These are phyloP conservation scores for Drosophila paracracens DNA, from an alignment of 2,888 invertebrate genomes.

Conservation along the genomic window DNA sequence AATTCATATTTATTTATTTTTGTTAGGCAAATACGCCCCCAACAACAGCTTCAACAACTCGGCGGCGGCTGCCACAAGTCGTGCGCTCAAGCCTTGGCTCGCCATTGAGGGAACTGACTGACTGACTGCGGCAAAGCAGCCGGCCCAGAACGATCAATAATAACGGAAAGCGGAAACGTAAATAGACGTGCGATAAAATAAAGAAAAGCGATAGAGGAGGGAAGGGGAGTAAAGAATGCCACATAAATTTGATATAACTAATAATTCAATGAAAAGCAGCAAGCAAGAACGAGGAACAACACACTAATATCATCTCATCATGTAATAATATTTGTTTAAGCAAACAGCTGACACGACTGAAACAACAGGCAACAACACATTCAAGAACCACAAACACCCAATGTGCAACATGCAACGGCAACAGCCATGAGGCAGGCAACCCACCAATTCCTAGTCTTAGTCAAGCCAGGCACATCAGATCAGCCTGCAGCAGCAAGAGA, in stretches of 20 bases:
- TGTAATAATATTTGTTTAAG: slow-evolving; percentile 75
- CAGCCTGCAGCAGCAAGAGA: background rate
- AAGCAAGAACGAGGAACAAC: slow-evolving; percentile 7
- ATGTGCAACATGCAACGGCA: slow-evolving; percentile 11
- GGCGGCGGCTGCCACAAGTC: slow-evolving; percentile 30
- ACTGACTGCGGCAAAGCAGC: slow-evolving; percentile 32
- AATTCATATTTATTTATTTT: slow-evolving; percentile 80
- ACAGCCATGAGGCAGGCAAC: slow-evolving; percentile 12
- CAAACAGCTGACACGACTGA: slow-evolving; percentile 71
- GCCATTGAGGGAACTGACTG: slow-evolving; percentile 47
- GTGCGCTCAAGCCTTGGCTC: slow-evolving; percentile 37
- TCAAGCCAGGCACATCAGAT: slow-evolving; percentile 9
- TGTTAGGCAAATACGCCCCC: slow-evolving; percentile 77
- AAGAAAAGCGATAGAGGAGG: slow-evolving; percentile 12
- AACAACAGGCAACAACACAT: slow-evolving; percentile 27
- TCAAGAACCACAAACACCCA: slow-evolving; percentile 15
- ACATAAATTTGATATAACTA: slow-evolving; percentile 74
- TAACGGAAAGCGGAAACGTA: slow-evolving; percentile 75
- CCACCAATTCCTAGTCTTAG: slow-evolving; percentile 20
- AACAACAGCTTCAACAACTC: slow-evolving; percentile 34
- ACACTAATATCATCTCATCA: slow-evolving; percentile 40
- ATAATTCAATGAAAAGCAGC: slow-evolving; percentile 69
- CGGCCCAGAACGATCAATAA: slow-evolving; percentile 51
- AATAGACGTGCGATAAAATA: slow-evolving; percentile 73
- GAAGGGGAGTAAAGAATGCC: slow-evolving; percentile 44